phyloP scores from a whole-genome alignment of 2,113 vertebrate species.

The Neomonachus schauinslandi region DNA sequence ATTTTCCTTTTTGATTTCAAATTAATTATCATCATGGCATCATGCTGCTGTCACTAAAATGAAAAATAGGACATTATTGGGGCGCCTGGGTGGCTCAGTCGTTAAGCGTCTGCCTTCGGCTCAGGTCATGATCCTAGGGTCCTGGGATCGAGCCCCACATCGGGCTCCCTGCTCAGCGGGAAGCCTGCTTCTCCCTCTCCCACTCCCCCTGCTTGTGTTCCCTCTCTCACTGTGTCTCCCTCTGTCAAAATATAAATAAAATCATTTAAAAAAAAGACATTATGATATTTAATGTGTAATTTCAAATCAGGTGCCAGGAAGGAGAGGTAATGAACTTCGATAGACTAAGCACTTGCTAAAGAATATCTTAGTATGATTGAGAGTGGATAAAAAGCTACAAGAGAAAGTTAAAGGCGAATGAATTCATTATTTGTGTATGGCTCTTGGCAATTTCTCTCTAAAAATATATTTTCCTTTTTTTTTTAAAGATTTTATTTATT shows the following conservation, averaged over 20 bases:
- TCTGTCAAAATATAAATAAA: no score
- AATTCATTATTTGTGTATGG: conserved; percentile 20
- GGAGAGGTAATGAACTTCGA: background rate
- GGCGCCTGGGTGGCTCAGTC: no score
- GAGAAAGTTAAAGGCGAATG: conserved; percentile 25
- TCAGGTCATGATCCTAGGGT: no score
- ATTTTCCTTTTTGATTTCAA: conserved; percentile 30
- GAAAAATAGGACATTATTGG: conserved; percentile 6
- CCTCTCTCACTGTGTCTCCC: no score
- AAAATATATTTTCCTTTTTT: background rate
- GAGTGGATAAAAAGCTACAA: background rate
- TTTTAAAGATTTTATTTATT: background rate
- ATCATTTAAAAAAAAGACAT: background rate
- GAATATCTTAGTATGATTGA: conserved; percentile 28
- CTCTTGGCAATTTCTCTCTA: background rate
- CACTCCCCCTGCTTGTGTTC: no score
- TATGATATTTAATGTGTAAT: conserved; percentile 10
- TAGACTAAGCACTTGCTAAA: background rate
- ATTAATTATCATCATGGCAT: background rate
- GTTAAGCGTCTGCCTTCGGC: no score
- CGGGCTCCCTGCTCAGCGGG: no score
- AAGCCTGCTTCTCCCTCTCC: no score
- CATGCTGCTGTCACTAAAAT: conserved; percentile 11
- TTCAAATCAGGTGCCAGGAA: background rate
- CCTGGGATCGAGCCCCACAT: no score